Evolutionary conservation across 2,797 vertebrate genomes (phyloP), one percentile per base, ranked within the genome.

Genomic region (Acipenser transmontanus): DNA sequence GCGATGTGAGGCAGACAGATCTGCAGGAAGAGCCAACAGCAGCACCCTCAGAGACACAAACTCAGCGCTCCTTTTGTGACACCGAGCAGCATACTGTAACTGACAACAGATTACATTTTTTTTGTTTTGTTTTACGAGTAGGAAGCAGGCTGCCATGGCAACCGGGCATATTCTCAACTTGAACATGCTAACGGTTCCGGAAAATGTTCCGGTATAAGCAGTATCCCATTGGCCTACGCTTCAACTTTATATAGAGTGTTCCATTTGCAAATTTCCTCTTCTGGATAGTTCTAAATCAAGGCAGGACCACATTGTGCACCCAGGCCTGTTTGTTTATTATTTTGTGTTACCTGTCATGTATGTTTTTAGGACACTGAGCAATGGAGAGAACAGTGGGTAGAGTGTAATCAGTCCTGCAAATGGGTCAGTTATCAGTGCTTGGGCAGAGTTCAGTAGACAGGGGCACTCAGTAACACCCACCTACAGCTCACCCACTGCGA

Each of bases 101-200:
- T 76, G 71, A 77, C 74, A 72, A 78, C 34, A 34, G 34, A 34
- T 34, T 34, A 34, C 34, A 4, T 34, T 34, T 74, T 12, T 20
- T 67, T 74, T 70, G 69, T 67, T 69, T 62, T 68, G 47, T 49
- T 59, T 51, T 61, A 65, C 48, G 70, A 74, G 59, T 76, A 74
- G 78, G 80, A 84, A 77, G 73, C 69, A 73, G 80, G 87, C 83
- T 90, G 82, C 88, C 86, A 90, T 90, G 88, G 88, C 82, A 89
- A 90, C 86, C 80, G 85, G 85, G 86, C 82, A 75, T 81, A 83
- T 86, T 81, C 73, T 82, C 17, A 60, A 82, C 81, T 72, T 76
- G 80, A 82, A 84, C 82, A 83, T 80, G 81, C 83, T 81, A 84
- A 86, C 87, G 86, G 82, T 83, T 78, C 79, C 77, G 86, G 85